A percentile compares a stretch with the other conserved stretches of the same genome.
Conservation (phyloP, 2,797 vertebrate species). For the Brachyrhaphis roseni region DNA sequence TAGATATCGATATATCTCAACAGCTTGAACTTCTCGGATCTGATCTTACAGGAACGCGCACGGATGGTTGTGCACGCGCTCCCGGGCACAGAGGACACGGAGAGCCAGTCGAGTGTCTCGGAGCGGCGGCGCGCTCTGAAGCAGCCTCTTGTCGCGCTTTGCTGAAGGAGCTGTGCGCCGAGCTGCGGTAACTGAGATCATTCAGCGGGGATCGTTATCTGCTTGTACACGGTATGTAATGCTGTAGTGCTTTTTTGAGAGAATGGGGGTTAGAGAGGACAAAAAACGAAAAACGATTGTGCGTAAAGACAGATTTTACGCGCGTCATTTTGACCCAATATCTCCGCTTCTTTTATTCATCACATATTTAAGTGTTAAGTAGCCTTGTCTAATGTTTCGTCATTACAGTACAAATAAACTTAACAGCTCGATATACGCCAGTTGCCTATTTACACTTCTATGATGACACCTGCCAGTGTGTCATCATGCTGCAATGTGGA, state of each 20-base stretch:
- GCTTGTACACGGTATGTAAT: slow-evolving; percentile 38
- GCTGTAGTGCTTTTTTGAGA: not conserved
- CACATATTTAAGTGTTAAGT: not conserved
- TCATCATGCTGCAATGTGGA: not conserved
- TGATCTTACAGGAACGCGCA: slow-evolving; percentile 1
- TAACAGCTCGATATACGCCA: not conserved
- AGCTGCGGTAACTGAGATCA: slow-evolving; percentile 20
- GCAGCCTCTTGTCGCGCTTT: slow-evolving; percentile 18
- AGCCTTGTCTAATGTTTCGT: not conserved
- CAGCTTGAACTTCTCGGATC: slow-evolving; percentile 13
- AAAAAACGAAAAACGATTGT: not conserved
- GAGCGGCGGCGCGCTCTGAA: slow-evolving; percentile 29
- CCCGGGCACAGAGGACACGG: not conserved
- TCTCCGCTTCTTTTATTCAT: not conserved
- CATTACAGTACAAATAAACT: not conserved
- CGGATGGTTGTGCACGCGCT: not conserved
- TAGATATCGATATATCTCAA: not conserved
- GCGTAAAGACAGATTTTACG: slow-evolving; percentile 28
- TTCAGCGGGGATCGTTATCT: slow-evolving; percentile 8
- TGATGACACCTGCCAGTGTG: not conserved
- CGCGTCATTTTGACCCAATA: not conserved
- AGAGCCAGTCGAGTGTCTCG: not conserved
- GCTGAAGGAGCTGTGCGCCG: slow-evolving; percentile 21
- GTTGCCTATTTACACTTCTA: not conserved
- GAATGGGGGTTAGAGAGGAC: accelerated